Base-by-base conservation (phyloP, 2,113 vertebrate genomes). In the Camarhynchus parvulus region DNA sequence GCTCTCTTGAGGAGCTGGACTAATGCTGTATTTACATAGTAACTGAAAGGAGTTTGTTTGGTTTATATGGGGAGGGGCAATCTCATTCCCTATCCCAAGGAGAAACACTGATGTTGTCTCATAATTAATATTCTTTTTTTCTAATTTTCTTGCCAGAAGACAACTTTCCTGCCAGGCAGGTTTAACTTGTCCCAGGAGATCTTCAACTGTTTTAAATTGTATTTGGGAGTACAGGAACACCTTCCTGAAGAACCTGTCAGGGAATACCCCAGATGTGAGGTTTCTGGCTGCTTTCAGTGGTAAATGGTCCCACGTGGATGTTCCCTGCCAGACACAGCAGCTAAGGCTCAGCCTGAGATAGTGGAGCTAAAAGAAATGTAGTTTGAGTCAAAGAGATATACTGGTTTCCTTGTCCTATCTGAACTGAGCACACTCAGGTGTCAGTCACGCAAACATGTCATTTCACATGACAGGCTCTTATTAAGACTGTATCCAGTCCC, bases 91-190 rank as follows among this genome's bases (percentile, higher is more conserved):
- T 23, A 10, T 84, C 28, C 53, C 63, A 58, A 64, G n/a, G 37
- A 92, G n/a, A 88, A 95, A 66, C 46, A 58, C 18, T 76, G 49
- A 83, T 69, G 41, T 56, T 90, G 83, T 53, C 66, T 95, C 8
- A 11, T 90, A 93, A 95, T 90, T 80, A 95, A 87, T 23, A n/a
- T 64, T 75, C 2, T 44, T 28, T 84, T 94, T 80, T 58, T 73
- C 31, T 69, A 27, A 66, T 87, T 87, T 90, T 87, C 44, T 91
- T 0, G 0, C 24, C 66, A 58, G 44, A 49, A 69, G 31, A 80
- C 63, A 90, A 10, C 2, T 80, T 84, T 62, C 53, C 50, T 73
- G 58, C 28, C 49, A 53, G 67, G 46, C 78, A 85, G 82, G 78
- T 69, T 91, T 88, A 55, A 21, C 85, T 92, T 83, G 92, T 69